Evolutionary conservation across 2,113 vertebrate species (phyloP).

Genomic region (Nestor notabilis): DNA sequence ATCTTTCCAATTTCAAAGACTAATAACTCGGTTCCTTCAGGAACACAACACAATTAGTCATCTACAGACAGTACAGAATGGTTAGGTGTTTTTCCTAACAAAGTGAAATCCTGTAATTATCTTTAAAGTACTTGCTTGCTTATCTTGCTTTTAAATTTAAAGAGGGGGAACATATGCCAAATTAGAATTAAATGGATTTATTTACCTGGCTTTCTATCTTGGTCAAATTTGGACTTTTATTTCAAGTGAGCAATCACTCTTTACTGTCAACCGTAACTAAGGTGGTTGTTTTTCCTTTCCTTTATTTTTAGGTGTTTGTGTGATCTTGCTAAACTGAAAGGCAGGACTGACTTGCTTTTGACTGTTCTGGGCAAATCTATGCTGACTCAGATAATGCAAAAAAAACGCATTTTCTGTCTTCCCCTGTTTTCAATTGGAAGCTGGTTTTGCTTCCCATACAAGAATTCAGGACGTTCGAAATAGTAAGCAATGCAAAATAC

Average conservation of each 20-base stretch:
- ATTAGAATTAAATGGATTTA: neutral
- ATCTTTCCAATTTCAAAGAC: slow-evolving; percentile 17
- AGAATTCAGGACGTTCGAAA: neutral
- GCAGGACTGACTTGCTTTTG: neutral
- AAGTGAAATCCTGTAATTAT: slow-evolving; percentile 10
- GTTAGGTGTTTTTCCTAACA: neutral
- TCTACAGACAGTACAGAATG: neutral
- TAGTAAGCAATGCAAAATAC: neutral
- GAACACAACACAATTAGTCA: slow-evolving; percentile 25
- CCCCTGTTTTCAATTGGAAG: neutral
- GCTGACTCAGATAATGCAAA: neutral
- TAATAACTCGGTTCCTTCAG: neutral
- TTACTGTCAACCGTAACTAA: neutral
- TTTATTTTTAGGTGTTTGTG: neutral
- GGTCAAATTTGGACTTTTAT: neutral
- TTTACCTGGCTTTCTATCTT: neutral
- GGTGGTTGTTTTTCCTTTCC: neutral
- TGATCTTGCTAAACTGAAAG: neutral
- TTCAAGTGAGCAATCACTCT: neutral
- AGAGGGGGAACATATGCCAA: neutral
- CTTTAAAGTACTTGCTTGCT: neutral
- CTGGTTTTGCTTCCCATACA: neutral
- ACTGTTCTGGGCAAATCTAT: neutral
- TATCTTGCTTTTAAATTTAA: neutral
- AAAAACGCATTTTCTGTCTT: neutral